Evolutionary conservation across 2,888 invertebrate species (phyloP).

Genomic region (Rhopalosiphum nymphaeae): DNA sequence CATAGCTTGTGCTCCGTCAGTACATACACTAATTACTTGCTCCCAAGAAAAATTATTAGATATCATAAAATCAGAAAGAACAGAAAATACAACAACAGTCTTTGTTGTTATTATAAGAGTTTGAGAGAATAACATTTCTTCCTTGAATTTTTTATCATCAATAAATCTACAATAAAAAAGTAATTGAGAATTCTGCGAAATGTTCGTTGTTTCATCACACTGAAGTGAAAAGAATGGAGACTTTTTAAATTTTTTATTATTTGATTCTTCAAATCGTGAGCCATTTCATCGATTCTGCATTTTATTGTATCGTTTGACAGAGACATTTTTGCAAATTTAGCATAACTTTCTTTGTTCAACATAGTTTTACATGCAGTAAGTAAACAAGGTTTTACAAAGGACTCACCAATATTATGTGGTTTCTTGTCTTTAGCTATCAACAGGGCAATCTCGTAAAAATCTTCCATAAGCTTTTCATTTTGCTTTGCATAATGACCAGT

Average conservation of each 20-base stretch:
- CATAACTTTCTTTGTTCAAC: slow-evolving; percentile 47
- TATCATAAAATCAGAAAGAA: not conserved
- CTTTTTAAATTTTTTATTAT: slow-evolving; percentile 51
- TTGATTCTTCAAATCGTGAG: slow-evolving; percentile 57
- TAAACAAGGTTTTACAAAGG: slow-evolving; percentile 33
- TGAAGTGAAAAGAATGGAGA: slow-evolving; percentile 59
- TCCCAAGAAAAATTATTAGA: slow-evolving; percentile 1
- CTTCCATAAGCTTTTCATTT: slow-evolving; percentile 51
- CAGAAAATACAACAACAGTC: slow-evolving; percentile 30
- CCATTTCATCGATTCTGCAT: slow-evolving; percentile 43
- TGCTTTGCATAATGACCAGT: slow-evolving; percentile 33
- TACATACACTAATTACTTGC: slow-evolving; percentile 5
- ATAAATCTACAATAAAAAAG: not conserved
- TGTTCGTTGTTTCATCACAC: slow-evolving; percentile 63
- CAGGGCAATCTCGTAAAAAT: slow-evolving; percentile 51
- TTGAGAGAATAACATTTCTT: slow-evolving; percentile 37
- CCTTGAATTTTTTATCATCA: slow-evolving; percentile 14
- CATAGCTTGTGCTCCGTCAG: slow-evolving; percentile 5
- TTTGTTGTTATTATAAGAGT: slow-evolving; percentile 35
- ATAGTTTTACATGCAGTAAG: slow-evolving; percentile 46
- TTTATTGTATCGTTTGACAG: slow-evolving; percentile 59
- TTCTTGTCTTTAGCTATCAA: slow-evolving; percentile 59
- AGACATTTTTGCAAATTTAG: slow-evolving; percentile 42
- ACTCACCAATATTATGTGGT: slow-evolving; percentile 38
- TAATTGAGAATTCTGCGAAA: slow-evolving; percentile 58